Conservation (phyloP, 2,888 invertebrate species). For the Macroteleia sp. region DNA sequence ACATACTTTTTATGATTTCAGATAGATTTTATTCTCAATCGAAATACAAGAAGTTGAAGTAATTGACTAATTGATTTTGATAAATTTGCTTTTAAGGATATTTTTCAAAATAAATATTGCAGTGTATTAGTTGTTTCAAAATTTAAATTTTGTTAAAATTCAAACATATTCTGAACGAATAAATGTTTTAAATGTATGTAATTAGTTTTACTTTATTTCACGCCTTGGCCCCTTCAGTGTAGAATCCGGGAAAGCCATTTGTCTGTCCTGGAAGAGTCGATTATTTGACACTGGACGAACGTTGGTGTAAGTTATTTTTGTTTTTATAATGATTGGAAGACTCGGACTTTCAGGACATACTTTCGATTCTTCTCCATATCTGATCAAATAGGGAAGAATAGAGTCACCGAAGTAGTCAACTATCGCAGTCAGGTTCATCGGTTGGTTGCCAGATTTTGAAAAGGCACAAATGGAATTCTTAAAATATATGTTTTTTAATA, state of each 20-base stretch:
- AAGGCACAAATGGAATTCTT: slow-evolving; percentile 79
- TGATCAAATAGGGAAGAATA: slow-evolving; percentile 77
- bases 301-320: slow-evolving; percentile 80
- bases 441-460: slow-evolving; percentile 74
- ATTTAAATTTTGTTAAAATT: too few species aligned
- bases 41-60: too few species aligned
- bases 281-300: slow-evolving; percentile 70
- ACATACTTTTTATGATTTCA: too few species aligned
- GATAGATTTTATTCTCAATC: too few species aligned
- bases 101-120: too few species aligned
- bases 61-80: too few species aligned
- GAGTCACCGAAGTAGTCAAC: slow-evolving; percentile 80
- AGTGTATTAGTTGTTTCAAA: too few species aligned
- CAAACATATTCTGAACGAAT: too few species aligned
- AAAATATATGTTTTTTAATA: too few species aligned
- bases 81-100: too few species aligned
- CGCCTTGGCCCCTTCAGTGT: slow-evolving; percentile 77
- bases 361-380: slow-evolving; percentile 32
- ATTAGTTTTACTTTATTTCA: slow-evolving; percentile 77
- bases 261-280: slow-evolving; percentile 74
- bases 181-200: too few species aligned
- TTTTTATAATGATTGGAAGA: slow-evolving; percentile 79
- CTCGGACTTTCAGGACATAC: slow-evolving; percentile 58
- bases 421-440: slow-evolving; percentile 72
- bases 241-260: slow-evolving; percentile 79